phyloP scores from a whole-genome alignment of 64 coral and sea anemone species.

The Porites lutea region DNA sequence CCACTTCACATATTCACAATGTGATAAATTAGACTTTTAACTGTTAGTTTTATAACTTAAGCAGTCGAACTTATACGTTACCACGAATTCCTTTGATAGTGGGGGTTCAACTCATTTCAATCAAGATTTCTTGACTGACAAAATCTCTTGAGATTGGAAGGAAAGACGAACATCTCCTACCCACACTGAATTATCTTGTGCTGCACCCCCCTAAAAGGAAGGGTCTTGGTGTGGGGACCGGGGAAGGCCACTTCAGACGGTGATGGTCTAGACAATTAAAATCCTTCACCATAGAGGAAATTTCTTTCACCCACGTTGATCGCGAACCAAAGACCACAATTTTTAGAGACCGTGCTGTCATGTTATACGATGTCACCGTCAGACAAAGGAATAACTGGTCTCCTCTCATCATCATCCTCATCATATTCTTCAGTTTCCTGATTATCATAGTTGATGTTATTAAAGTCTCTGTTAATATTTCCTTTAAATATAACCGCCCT shows the following conservation, averaged over 20 bases:
- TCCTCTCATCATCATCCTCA: conserved; percentile 39
- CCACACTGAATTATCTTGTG: no score
- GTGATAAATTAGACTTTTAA: neutral
- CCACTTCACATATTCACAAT: neutral
- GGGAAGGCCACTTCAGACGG: neutral
- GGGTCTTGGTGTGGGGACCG: neutral
- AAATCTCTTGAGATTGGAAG: no score
- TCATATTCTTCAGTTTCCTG: conserved; percentile 33
- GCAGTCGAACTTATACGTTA: no score
- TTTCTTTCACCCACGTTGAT: neutral
- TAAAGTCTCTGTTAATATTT: conserved; percentile 55
- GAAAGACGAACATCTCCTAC: no score
- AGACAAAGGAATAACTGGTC: conserved; percentile 8
- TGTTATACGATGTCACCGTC: conserved; percentile 73
- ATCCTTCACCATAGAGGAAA: neutral
- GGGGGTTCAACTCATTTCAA: neutral
- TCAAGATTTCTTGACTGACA: neutral
- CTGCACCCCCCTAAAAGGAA: no score
- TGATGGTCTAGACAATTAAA: neutral
- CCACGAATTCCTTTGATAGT: no score
- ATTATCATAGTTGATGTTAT: conserved; percentile 69
- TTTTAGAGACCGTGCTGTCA: neutral
- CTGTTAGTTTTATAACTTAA: neutral
- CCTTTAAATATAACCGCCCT: conserved; percentile 42
- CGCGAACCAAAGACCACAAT: neutral